Conservation (phyloP, 2,888 invertebrate genomes). For the Chromoteleia sp. region DNA sequence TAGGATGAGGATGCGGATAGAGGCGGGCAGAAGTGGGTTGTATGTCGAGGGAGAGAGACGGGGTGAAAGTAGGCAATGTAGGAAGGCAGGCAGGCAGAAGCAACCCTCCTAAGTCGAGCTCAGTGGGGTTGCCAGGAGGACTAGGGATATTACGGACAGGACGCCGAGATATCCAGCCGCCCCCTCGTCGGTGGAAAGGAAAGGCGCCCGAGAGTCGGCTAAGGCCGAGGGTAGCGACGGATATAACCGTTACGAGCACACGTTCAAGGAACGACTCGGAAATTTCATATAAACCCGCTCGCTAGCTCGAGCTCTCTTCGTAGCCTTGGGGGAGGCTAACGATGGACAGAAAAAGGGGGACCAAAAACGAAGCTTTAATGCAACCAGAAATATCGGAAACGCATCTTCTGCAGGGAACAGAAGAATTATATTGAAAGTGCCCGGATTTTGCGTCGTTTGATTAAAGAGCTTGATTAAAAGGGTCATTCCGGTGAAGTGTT, state of each 20-base stretch:
- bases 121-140: slow-evolving; percentile 75
- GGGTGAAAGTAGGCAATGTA: slow-evolving; percentile 76
- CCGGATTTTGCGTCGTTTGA: slow-evolving; percentile 46
- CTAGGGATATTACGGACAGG: slow-evolving; percentile 83
- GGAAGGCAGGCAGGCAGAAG: slow-evolving; percentile 70
- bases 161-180: slow-evolving; percentile 82
- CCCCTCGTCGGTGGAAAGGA: slow-evolving; percentile 76
- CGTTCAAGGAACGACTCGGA: slow-evolving; percentile 76
- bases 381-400: slow-evolving; percentile 68
- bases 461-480: slow-evolving; percentile 62
- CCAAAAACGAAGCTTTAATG: slow-evolving; percentile 61
- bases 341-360: slow-evolving; percentile 57
- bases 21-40: slow-evolving; percentile 69
- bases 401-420: slow-evolving; percentile 60
- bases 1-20: slow-evolving; percentile 61
- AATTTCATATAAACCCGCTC: slow-evolving; percentile 65
- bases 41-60: slow-evolving; percentile 71
- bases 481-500: slow-evolving; percentile 49
- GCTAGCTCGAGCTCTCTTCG: slow-evolving; percentile 30
- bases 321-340: slow-evolving; percentile 50
- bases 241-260: slow-evolving; percentile 79
- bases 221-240: slow-evolving; percentile 79
- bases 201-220: slow-evolving; percentile 80
- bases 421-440: slow-evolving; percentile 35
- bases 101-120: slow-evolving; percentile 82